These are phyloP conservation scores for Monochamus alternatus DNA, from an alignment of 2,888 invertebrate species.

Conservation along the genomic window DNA sequence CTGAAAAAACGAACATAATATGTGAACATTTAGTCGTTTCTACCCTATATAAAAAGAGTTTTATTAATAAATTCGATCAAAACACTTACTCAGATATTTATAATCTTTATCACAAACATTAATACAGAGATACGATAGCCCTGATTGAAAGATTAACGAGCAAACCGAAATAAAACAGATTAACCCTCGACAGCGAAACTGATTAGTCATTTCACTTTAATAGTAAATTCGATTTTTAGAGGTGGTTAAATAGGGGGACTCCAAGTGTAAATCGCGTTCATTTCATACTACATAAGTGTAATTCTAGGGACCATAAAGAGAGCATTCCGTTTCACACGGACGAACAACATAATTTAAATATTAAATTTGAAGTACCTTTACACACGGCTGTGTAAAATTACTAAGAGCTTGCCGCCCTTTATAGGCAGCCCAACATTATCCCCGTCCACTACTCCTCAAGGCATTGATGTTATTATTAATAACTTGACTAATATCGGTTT, in stretches of 20 bases:
- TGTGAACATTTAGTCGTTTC: too few species aligned
- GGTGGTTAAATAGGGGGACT: neutral
- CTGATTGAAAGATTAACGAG: too few species aligned
- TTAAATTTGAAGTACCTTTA: conserved; percentile 17
- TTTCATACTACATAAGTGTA: conserved; percentile 5
- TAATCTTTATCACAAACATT: too few species aligned
- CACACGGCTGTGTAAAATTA: neutral
- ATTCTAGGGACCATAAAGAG: neutral
- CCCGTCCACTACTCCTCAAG: neutral
- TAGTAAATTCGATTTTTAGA: neutral
- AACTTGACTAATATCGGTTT: neutral
- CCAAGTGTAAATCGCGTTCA: neutral
- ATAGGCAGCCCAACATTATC: neutral
- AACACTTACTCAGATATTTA: too few species aligned
- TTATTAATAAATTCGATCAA: too few species aligned
- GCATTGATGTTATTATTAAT: neutral
- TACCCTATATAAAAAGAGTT: too few species aligned
- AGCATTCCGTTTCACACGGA: conserved; percentile 7
- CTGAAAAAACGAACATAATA: too few species aligned
- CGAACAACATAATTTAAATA: conserved; percentile 19
- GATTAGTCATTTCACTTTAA: neutral
- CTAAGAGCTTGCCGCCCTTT: neutral
- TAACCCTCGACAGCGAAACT: neutral
- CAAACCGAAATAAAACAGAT: too few species aligned
- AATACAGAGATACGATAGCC: too few species aligned